Conservation (phyloP, 2,113 vertebrate species). For the Chaetorhynchus papuensis region DNA sequence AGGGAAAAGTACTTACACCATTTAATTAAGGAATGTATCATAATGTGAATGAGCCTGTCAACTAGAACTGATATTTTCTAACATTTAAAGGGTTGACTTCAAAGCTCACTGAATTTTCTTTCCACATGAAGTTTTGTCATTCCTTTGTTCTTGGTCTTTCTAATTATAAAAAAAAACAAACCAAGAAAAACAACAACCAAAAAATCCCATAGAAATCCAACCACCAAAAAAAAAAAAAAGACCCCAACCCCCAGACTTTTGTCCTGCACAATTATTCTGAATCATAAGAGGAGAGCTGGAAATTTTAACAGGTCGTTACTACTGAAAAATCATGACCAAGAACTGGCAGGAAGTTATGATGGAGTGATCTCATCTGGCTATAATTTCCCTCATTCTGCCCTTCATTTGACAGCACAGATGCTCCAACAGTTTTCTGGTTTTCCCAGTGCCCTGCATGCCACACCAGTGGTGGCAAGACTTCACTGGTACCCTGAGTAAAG, state of each 20-base stretch:
- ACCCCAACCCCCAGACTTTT: background rate
- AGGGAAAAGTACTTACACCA: background rate
- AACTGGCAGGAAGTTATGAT: background rate
- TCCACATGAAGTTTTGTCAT: background rate
- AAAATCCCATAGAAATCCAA: background rate
- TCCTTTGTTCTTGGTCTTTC: background rate
- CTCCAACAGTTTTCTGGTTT: background rate
- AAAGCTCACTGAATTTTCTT: background rate
- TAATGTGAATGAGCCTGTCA: background rate
- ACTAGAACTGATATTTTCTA: background rate
- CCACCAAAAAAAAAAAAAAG: too few relatives aligned
- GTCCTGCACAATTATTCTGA: background rate
- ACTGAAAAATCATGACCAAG: background rate
- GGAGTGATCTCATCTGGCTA: background rate
- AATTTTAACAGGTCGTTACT: background rate
- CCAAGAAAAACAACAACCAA: background rate
- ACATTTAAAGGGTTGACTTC: background rate
- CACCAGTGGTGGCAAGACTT: background rate
- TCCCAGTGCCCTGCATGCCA: background rate
- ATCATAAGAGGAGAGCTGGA: background rate
- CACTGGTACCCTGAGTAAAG: background rate
- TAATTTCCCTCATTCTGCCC: background rate
- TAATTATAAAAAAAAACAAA: background rate
- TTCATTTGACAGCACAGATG: conserved; percentile 1
- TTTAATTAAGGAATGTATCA: background rate